Conservation (phyloP, 2,797 vertebrate species). For the Lutjanus argentimaculatus region DNA sequence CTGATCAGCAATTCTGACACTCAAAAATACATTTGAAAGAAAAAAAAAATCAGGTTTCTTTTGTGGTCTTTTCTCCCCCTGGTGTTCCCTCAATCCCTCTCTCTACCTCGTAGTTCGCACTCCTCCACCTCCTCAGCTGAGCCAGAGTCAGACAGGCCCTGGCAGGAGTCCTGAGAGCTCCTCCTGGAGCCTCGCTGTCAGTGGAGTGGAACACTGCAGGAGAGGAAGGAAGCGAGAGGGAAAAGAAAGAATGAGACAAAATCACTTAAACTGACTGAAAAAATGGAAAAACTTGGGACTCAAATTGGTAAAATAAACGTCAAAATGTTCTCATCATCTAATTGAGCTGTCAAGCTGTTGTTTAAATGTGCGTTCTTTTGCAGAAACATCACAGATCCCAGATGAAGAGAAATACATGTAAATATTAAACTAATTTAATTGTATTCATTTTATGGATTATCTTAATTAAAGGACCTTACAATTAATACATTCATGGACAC, state of each 20-base stretch:
- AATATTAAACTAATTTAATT: background rate
- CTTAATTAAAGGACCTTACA: background rate
- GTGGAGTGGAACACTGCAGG: constrained; percentile 88
- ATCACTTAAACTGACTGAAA: background rate
- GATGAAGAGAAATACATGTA: background rate
- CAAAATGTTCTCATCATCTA: background rate
- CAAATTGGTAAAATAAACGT: background rate
- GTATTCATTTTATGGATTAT: background rate
- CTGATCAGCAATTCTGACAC: background rate
- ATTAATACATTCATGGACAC: background rate
- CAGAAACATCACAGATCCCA: background rate
- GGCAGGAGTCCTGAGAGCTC: constrained; percentile 91
- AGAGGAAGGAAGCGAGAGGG: background rate
- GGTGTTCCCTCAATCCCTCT: constrained; percentile 18
- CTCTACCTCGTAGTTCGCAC: constrained; percentile 92
- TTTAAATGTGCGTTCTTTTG: background rate
- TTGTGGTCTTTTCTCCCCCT: no score
- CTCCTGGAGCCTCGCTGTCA: constrained; percentile 91
- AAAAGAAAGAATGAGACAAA: background rate
- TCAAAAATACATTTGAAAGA: background rate
- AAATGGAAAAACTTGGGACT: background rate
- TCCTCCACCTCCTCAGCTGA: constrained; percentile 94
- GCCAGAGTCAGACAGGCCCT: constrained; percentile 90
- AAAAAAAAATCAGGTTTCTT: background rate
- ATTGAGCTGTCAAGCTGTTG: background rate